Percentiles rank a stretch among this genome's conserved stretches.
These are phyloP conservation scores for Bemisia tabaci DNA, from an alignment of 1,140 invertebrate genomes.

Conservation along the genomic window DNA sequence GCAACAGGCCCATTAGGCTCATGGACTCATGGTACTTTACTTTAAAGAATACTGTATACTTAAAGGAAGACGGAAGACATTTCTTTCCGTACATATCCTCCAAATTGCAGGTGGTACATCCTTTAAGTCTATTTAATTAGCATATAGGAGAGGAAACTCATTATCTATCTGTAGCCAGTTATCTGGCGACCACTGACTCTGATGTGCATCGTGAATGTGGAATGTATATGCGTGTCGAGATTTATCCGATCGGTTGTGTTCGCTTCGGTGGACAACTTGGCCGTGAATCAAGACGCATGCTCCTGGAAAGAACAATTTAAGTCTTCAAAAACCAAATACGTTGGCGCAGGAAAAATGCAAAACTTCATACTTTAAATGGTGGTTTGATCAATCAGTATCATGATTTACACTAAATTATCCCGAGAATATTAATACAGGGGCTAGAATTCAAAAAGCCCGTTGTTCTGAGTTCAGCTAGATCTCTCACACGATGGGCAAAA, in stretches of 20 bases:
- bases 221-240: conserved; percentile 93
- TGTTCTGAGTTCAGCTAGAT: no score
- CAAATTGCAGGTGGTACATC: no score
- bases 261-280: conserved; percentile 84
- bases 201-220: conserved; percentile 72
- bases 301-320: conserved; percentile 40
- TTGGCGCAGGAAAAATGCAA: no score
- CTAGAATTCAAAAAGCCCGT: not conserved
- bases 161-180: conserved; percentile 71
- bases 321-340: no score
- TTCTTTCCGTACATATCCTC: no score
- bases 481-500: no score
- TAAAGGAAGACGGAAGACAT: no score
- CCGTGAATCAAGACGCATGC: conserved; percentile 82
- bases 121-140: conserved; percentile 31
- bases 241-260: conserved; percentile 62
- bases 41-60: no score
- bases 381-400: no score
- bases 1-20: no score
- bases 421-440: not conserved
- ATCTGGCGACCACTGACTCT: conserved; percentile 57
- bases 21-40: no score
- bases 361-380: no score
- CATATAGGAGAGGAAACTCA: conserved; percentile 46
- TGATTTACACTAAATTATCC: not conserved